A percentile compares a stretch with the other conserved stretches of the same genome.
Conservation (phyloP, 1,140 invertebrate genomes). For the Dreissena polymorpha region DNA sequence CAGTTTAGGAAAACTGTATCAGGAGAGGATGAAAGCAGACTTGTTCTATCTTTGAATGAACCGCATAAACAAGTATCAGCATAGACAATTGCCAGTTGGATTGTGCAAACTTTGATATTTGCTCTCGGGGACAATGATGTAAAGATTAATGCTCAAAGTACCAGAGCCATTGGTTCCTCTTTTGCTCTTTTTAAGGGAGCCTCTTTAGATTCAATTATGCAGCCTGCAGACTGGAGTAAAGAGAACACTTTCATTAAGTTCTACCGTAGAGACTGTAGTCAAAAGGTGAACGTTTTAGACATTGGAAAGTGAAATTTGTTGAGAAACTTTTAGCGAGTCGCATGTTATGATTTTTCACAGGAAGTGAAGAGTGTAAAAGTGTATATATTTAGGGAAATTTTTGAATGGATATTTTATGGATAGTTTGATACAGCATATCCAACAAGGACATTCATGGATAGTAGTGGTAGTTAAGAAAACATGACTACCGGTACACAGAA, state of each 20-base stretch:
- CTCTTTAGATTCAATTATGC: conserved; percentile 4
- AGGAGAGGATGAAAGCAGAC: not conserved
- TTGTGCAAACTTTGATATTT: too few species aligned
- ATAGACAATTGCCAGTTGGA: conserved; percentile 16
- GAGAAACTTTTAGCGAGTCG: too few species aligned
- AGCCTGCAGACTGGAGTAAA: conserved; percentile 15
- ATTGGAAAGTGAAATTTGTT: too few species aligned
- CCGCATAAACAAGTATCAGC: conserved; percentile 33
- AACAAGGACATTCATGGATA: too few species aligned
- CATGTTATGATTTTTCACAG: too few species aligned
- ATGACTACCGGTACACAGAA: too few species aligned
- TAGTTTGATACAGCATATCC: too few species aligned
- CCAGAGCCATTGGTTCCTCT: conserved; percentile 23
- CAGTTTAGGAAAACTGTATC: not conserved
- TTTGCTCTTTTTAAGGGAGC: conserved; percentile 29
- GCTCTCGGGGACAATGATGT: not conserved
- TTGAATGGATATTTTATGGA: too few species aligned
- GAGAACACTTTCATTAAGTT: conserved; percentile 6
- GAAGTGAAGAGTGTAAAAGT: too few species aligned
- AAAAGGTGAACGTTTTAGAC: too few species aligned
- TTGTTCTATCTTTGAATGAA: not conserved
- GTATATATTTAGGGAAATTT: too few species aligned
- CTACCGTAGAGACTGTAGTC: not conserved
- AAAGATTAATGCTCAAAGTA: conserved; percentile 18
- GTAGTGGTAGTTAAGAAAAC: too few species aligned